Conservation (phyloP, 2,888 invertebrate species). For the Imbricaverruca yamaguchii region DNA sequence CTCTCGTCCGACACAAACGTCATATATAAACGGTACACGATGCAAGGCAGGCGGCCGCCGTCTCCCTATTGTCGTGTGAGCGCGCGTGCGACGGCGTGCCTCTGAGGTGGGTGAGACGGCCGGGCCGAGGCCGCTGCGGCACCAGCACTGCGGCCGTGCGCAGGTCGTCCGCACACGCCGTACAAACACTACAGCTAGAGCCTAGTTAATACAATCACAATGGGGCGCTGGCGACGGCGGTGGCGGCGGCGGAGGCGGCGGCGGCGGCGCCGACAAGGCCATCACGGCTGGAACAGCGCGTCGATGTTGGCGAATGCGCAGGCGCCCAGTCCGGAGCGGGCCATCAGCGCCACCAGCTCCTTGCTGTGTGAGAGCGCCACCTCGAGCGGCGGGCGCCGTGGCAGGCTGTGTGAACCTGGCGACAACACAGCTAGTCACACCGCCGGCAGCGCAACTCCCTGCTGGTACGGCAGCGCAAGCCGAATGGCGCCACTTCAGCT, state of each 20-base stretch:
- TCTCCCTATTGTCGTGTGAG: too few species aligned
- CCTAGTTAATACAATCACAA: background rate
- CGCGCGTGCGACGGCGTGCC: too few species aligned
- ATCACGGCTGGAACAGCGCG: conserved; percentile 44
- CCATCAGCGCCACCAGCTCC: conserved; percentile 82
- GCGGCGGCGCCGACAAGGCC: background rate
- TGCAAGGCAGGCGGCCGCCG: too few species aligned
- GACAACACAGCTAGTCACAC: too few species aligned
- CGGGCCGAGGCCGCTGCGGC: background rate
- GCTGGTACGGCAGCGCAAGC: too few species aligned
- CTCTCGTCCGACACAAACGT: too few species aligned
- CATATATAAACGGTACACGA: too few species aligned
- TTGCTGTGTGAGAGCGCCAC: conserved; percentile 84
- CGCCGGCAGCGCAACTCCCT: too few species aligned
- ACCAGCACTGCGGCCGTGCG: background rate
- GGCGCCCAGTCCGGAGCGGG: conserved; percentile 77
- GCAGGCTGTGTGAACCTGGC: conserved; percentile 80
- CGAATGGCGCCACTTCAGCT: too few species aligned
- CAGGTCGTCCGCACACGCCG: background rate
- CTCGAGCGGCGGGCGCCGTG: conserved; percentile 85
- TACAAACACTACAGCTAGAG: background rate
- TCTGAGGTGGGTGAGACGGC: too few species aligned
- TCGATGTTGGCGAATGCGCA: conserved; percentile 91
- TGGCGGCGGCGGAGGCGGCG: background rate
- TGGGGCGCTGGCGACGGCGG: background rate